Evolutionary conservation across 2,888 invertebrate genomes (phyloP).

Genomic region (Agonopterix subpropinquella): DNA sequence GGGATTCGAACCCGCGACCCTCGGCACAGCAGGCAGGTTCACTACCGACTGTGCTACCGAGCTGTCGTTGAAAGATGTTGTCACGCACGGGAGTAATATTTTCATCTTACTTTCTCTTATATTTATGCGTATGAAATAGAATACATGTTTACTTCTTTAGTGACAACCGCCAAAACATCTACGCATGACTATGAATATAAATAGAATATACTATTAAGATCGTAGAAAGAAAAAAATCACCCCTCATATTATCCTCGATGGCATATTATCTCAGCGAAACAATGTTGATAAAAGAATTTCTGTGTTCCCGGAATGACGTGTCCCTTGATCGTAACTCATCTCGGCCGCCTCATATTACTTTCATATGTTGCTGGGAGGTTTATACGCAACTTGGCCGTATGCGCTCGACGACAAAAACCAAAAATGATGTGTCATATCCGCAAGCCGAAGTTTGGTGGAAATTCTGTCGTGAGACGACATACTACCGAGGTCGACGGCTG

Average conservation of each 20-base stretch:
- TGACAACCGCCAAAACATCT: no score
- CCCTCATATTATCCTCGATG: conserved; percentile 20
- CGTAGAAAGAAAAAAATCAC: conserved; percentile 14
- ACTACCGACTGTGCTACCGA: no score
- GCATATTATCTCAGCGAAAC: conserved; percentile 36
- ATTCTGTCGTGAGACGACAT: conserved; percentile 6
- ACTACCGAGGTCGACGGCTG: conserved; percentile 5
- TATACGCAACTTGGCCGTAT: conserved; percentile 27
- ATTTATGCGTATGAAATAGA: no score
- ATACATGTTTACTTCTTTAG: no score
- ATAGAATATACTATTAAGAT: background rate
- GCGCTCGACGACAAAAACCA: conserved; percentile 28
- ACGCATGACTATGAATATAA: no score
- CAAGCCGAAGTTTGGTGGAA: conserved; percentile 4
- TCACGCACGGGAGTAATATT: no score
- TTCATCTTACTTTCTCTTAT: no score
- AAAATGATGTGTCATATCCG: conserved; percentile 32
- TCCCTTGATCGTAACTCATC: conserved; percentile 52
- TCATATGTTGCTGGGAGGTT: conserved; percentile 35
- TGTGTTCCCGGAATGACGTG: conserved; percentile 40
- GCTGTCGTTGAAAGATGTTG: no score
- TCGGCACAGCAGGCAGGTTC: no score
- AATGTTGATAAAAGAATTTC: conserved; percentile 54
- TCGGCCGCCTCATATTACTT: conserved; percentile 40
- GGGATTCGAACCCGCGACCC: no score